Percentiles rank a stretch among this genome's conserved stretches.
Evolutionary conservation across 2,888 invertebrate species (phyloP).

Genomic region (Pardosa pseudoannulata): DNA sequence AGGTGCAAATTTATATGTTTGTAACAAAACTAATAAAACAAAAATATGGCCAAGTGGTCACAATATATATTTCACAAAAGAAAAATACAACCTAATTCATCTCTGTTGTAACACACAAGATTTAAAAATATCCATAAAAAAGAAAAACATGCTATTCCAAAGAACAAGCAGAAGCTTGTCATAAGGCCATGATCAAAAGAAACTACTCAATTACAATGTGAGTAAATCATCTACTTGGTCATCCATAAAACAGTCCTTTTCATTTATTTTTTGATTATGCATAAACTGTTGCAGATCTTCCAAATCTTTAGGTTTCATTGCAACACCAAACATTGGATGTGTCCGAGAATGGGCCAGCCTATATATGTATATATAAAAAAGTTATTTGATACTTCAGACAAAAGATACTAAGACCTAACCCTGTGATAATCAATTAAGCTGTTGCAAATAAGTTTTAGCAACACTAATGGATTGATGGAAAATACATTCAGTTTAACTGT

Average conservation of each 20-base stretch:
- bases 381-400: too few relatives aligned
- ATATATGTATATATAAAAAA: too few relatives aligned
- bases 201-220: slow-evolving; percentile 27
- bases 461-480: too few relatives aligned
- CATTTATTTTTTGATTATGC: slow-evolving; percentile 50
- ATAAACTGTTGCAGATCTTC: slow-evolving; percentile 58
- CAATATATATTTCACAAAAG: too few relatives aligned
- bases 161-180: background rate
- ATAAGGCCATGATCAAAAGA: slow-evolving; percentile 8
- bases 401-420: too few relatives aligned
- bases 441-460: too few relatives aligned
- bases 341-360: slow-evolving; percentile 63
- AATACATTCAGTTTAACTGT: too few relatives aligned
- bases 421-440: too few relatives aligned
- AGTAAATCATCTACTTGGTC: slow-evolving; percentile 64
- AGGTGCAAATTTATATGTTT: too few relatives aligned
- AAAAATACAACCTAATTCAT: background rate
- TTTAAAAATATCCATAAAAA: background rate
- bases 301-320: slow-evolving; percentile 53
- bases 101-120: background rate
- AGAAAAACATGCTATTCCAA: background rate
- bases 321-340: slow-evolving; percentile 63
- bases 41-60: too few relatives aligned
- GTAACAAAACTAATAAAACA: too few relatives aligned
- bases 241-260: slow-evolving; percentile 60